Base-by-base conservation (phyloP, 2,797 vertebrate species). In the Cephalopachus bancanus region DNA sequence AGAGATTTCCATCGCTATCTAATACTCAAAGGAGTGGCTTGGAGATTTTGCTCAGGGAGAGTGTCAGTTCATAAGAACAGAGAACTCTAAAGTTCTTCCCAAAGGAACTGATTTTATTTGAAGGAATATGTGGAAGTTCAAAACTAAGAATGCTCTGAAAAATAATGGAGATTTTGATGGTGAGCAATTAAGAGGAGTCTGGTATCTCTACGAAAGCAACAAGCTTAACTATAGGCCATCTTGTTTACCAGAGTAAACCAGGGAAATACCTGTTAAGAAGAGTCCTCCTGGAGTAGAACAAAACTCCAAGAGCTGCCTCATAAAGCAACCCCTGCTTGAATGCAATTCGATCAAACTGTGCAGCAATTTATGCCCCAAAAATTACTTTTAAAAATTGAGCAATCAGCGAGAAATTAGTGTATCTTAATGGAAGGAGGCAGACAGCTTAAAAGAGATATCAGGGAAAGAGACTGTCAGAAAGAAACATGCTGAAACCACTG, bases 341-440 rank as follows among this genome's bases (percentile, higher is more conserved):
- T 78, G 44, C 57, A 87, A 84, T 80, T 69, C n/a, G 72, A 83
- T 94, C 44, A 64, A 93, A 94, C 44, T 78, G 33, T 57, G 62
- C 9, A 33, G 78, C 87, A 95, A 81, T 75, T 93, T 72, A n/a
- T 26, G 24, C 28, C 20, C 53, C 59, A 26, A 74, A 74, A 74
- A 84, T 69, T 51, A 49, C 57, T 79, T 76, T 62, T 86, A 94
- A 95, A 93, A 83, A 92, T 44, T 79, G 85, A 94, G 71, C 55
- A 65, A 86, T 83, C 28, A 75, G 55, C 71, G 24, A 76, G 79
- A 92, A 92, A 90, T 67, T 94, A 49, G 53, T 79, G 17, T 16
- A 62, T n/a, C 65, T 75, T 90, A 83, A 51, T 80, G 37, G 80
- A 94, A 86, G 53, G 44, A 89, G 53, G 81, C 74, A n/a, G 62